Conservation (phyloP, 2,888 invertebrate genomes). For the Herminia tarsipennalis region DNA sequence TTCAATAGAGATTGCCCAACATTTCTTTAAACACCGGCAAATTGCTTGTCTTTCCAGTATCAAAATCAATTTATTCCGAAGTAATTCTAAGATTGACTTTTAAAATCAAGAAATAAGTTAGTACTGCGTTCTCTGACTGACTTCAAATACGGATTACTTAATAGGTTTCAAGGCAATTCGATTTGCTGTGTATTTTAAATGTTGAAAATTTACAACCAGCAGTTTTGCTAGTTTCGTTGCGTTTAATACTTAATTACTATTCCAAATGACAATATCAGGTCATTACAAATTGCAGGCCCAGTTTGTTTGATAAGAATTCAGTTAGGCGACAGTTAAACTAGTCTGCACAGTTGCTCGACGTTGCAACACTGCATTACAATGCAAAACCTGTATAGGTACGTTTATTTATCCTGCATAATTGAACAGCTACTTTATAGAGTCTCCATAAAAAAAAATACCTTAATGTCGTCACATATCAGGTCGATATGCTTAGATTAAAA, state of each 20-base stretch:
- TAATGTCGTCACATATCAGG: too few relatives aligned
- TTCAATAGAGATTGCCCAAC: conserved; percentile 20
- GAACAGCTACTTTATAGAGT: not conserved
- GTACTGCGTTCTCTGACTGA: too few relatives aligned
- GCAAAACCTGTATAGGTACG: conserved; percentile 57
- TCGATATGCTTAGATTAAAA: too few relatives aligned
- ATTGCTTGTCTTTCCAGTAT: conserved; percentile 24
- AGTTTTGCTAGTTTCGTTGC: conserved; percentile 23
- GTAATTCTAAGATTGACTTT: conserved; percentile 6
- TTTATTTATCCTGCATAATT: conserved; percentile 51
- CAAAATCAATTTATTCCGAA: conserved; percentile 16
- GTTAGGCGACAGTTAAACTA: conserved; percentile 47
- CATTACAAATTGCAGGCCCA: conserved; percentile 35
- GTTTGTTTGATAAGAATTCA: conserved; percentile 52
- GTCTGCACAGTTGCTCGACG: conserved; percentile 42
- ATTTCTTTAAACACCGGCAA: conserved; percentile 34
- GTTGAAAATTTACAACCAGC: conserved; percentile 10
- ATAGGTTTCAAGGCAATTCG: conserved; percentile 25
- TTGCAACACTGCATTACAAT: conserved; percentile 59
- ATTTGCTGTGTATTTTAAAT: conserved; percentile 14
- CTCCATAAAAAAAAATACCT: too few relatives aligned
- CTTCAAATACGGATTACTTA: too few relatives aligned
- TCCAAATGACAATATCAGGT: conserved; percentile 38
- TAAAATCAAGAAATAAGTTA: not conserved
- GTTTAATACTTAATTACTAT: conserved; percentile 29